These are phyloP conservation scores for Oreocharis arfaki DNA, from an alignment of 2,113 vertebrate species.

Conservation along the genomic window DNA sequence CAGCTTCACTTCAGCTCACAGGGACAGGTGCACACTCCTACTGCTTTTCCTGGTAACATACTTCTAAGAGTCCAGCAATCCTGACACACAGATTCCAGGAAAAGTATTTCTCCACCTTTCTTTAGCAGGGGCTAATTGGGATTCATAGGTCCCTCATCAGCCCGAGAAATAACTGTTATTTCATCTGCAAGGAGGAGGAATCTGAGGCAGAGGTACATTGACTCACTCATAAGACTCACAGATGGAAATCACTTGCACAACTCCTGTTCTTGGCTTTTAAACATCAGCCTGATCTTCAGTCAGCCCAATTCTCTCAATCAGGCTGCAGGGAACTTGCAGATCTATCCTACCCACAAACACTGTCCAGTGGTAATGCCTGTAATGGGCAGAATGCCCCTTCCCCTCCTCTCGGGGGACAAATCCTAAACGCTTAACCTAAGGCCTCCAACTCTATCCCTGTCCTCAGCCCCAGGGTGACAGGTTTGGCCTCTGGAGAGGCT, in stretches of 20 bases:
- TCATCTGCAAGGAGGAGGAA: neutral
- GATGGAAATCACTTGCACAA: neutral
- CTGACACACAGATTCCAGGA: neutral
- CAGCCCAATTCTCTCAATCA: neutral
- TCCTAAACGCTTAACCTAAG: neutral
- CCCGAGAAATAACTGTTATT: neutral
- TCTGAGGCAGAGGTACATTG: neutral
- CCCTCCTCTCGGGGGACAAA: neutral
- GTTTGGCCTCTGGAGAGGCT: neutral
- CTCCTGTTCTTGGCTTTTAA: neutral
- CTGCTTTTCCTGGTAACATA: neutral
- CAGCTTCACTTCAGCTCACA: neutral
- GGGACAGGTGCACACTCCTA: neutral
- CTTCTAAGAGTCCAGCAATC: neutral
- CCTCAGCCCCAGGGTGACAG: neutral
- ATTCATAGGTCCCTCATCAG: neutral
- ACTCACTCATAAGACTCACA: neutral
- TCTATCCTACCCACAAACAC: neutral
- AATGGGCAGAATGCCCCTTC: neutral
- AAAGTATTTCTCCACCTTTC: neutral
- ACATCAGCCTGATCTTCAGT: neutral
- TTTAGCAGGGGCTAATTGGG: neutral
- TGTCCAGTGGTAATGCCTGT: neutral
- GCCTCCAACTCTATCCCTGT: neutral
- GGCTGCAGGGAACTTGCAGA: neutral